These are phyloP conservation scores for Hormiphora californensis DNA, from an alignment of 37 sponge, comb jelly and placozoan species.

Conservation along the genomic window DNA sequence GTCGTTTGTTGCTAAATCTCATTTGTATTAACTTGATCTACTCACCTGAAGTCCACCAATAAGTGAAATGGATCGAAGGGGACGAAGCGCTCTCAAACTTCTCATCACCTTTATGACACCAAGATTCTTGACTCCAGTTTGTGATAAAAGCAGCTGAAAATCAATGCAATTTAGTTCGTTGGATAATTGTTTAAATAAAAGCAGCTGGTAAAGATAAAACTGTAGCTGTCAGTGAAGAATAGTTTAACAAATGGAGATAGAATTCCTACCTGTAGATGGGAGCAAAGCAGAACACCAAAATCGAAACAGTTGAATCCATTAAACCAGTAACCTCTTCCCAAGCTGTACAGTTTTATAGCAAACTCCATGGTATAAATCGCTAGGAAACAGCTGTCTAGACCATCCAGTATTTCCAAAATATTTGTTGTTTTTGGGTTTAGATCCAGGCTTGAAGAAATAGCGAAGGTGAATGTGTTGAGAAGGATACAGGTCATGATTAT, in stretches of 20 bases:
- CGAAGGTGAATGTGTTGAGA: constrained; percentile 40
- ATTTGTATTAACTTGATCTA: no score
- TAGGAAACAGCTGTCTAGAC: constrained; percentile 25
- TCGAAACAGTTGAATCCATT: constrained; percentile 55
- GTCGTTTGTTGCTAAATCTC: no score
- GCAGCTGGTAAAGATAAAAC: neutral
- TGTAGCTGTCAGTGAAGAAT: neutral
- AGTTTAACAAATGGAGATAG: neutral
- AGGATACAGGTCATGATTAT: constrained; percentile 34
- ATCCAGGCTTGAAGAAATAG: constrained; percentile 37
- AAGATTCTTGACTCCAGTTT: constrained; percentile 12
- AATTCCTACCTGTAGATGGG: neutral
- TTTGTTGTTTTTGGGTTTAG: neutral
- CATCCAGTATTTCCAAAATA: neutral
- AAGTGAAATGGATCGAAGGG: constrained; percentile 14
- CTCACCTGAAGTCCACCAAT: constrained; percentile 44
- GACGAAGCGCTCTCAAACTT: neutral
- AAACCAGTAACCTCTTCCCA: constrained; percentile 25
- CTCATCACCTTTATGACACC: constrained; percentile 53
- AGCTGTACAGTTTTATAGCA: constrained; percentile 18
- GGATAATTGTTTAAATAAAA: neutral
- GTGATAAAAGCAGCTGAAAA: constrained; percentile 5
- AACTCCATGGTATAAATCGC: constrained; percentile 10
- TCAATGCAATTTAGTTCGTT: neutral
- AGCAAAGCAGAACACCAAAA: constrained; percentile 42